phyloP scores from a whole-genome alignment of 2,888 invertebrate genomes.

The Pterostichus niger region DNA sequence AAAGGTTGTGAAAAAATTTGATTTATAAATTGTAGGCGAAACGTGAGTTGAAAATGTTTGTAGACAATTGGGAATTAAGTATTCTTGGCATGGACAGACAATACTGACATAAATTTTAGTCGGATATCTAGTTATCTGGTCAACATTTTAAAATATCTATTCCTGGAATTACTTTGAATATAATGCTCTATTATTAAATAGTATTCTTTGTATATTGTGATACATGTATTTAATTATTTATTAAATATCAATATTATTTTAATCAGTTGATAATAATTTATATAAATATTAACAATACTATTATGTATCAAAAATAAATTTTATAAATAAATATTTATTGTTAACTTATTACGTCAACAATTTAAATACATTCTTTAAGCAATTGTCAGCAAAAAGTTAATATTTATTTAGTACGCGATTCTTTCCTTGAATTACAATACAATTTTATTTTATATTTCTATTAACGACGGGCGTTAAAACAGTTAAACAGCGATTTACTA shows the following conservation, averaged over 20 bases:
- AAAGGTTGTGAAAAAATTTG: constrained; percentile 27
- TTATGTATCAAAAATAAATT: neutral
- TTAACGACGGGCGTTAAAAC: no score
- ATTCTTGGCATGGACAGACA: constrained; percentile 1
- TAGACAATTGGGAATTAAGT: constrained; percentile 14
- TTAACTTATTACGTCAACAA: neutral
- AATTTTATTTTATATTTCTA: no score
- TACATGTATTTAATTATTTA: constrained; percentile 4
- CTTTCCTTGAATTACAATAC: no score
- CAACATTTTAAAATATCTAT: neutral
- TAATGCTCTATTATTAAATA: neutral
- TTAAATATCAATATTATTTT: constrained; percentile 1
- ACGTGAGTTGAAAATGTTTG: constrained; percentile 21
- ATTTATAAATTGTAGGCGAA: constrained; percentile 21
- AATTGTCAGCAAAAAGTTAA: no score
- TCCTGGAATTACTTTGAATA: constrained; percentile 22
- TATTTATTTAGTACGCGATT: no score
- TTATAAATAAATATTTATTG: neutral
- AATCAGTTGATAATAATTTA: neutral
- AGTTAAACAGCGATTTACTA: no score
- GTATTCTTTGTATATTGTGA: neutral
- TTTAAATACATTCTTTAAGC: neutral
- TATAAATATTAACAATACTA: no score
- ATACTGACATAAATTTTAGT: constrained; percentile 34
- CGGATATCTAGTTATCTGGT: constrained; percentile 21